Evolutionary conservation across 2,888 invertebrate species (phyloP), one percentile per base, ranked within the genome.

Genomic region (Sabatieria punctata): DNA sequence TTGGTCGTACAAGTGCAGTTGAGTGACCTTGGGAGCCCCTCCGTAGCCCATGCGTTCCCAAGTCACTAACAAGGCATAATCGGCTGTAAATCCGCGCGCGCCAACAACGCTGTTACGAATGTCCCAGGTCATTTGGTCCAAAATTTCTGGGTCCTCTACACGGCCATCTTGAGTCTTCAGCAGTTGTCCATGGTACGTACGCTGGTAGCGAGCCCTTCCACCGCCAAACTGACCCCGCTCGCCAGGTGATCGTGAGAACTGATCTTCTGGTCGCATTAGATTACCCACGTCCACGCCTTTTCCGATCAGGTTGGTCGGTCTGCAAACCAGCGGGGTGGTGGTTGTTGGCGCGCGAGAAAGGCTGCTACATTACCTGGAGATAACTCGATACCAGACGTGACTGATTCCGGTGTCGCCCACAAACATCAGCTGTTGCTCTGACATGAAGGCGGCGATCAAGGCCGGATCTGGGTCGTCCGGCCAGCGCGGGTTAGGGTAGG

Each of bases 81-180:
- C 85, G 0, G 89, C 86, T 54, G 78, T 74, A 68, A 91, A 91
- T 1, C 79, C 78, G 37, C 84, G 81, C 0, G 88, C 78, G 0
- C 89, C 89, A 8, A 63, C 82, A 35, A 89, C 85, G 2, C 85
- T 85, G 55, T 81, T 76, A 23, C 85, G 76, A 46, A 88, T 79
- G 63, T 88, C 88, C 44, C 24, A 25, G 22, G 55, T 55, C 15
- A 55, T 55, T 42, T 57, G 57, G 36, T 58, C 57, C 36, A 55
- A 44, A 6, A 55, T 46, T 27, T 50, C 57, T 2, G 55, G 54
- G 41, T 55, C 55, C 40, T 55, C 55, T 18, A 55, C 56, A 25
- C 55, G 41, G 2, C 55, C 55, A 45, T 49, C 51, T 15, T 39
- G 43, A 18, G 55, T 40, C 33, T 56, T 56, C 18, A 45, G 33